Base-by-base conservation (phyloP, 2,113 vertebrate species). In the Clinocottus analis region DNA sequence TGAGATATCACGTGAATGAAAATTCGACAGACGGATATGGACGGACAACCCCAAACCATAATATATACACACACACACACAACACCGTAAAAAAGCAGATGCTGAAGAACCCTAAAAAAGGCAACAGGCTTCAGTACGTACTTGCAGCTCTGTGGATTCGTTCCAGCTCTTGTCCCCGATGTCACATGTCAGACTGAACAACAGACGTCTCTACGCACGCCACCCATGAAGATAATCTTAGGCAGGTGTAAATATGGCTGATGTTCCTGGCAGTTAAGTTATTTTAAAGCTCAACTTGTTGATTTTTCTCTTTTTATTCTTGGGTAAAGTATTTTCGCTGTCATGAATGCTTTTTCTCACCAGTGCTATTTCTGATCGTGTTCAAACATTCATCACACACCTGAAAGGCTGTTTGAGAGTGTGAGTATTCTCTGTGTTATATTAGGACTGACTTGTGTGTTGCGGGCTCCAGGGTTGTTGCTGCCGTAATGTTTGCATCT, bases 401-500 rank as follows among this genome's bases (percentile, higher is more conserved):
- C 72, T 67, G 56, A 73, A 67, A 27, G 35, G 37, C 59, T 66
- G 47, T 59, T 58, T 29, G 0, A 72, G 51, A 37, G 35, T 60
- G 49, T 33, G 61, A 71, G 77, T 41, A 45, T 37, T 60, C 61
- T 49, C 33, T 59, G 45, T 77, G 69, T 62, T 72, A n/a, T 60
- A 80, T 78, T 51, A 74, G 53, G 31, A 33, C 41, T 21, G 41
- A 72, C 59, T 49, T 43, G 59, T 49, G 37, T 74, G 80, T 39
- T 77, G 73, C 25, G 65, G 56, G 53, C 85, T 79, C 49, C 13
- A 7, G 64, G 49, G 64, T 75, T 66, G 73, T 27, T 74, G 33
- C 49, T 71, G 78, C 61, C 73, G 68, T 59, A 49, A 65, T 82
- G 71, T 84, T 86, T 84, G 68, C 82, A 79, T 84, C 61, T 80